Base-by-base conservation (phyloP, 2,888 invertebrate genomes). In the Leptothorax acervorum region DNA sequence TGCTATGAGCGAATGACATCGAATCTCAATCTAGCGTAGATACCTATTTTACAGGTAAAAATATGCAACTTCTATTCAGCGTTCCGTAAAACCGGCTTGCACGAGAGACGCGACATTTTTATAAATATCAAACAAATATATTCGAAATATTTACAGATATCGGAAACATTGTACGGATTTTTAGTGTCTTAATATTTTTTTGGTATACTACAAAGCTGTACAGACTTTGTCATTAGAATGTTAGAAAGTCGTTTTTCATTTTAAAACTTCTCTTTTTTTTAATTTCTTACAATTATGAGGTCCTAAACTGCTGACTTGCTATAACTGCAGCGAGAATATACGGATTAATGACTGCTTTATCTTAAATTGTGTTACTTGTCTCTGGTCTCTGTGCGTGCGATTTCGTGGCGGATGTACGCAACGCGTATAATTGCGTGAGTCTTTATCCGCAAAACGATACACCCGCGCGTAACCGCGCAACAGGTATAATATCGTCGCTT, bases 371-470 rank as follows among this genome's bases (percentile, higher is more conserved):
- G 39, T 42, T 55, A 55, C n/a, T 53, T 42, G 53, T 39, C 48
- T 48, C 45, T 18, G 53, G 23, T 75, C n/a, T 74, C 18, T 5
- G 9, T 42, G 31, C 35, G 42, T 45, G 42, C 42, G 12, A 63
- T 23, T 63, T 39, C 12, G n/a, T 42, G 15, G 18, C 18, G 18
- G 9, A 78, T n/a, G 42, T 35, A 53, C 53, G 42, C 42, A 65
- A 76, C 23, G 65, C 5, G 35, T 9, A n/a, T n/a, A 55, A 11
- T 60, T 45, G 31, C 74, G 62, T 12, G 35, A 39, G 23, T 23
- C 45, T 78, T 76, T 57, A 42, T 15, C 39, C 55, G 42, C 42
- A 55, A 78, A 78, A 78, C 42, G 53, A 76, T 51, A 42, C 42
- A 28, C 51, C 57, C 75, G 51, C 75, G 48, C 65, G 51, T 39